Base-by-base conservation (phyloP, 2,888 invertebrate species). In the Molanna angustata region DNA sequence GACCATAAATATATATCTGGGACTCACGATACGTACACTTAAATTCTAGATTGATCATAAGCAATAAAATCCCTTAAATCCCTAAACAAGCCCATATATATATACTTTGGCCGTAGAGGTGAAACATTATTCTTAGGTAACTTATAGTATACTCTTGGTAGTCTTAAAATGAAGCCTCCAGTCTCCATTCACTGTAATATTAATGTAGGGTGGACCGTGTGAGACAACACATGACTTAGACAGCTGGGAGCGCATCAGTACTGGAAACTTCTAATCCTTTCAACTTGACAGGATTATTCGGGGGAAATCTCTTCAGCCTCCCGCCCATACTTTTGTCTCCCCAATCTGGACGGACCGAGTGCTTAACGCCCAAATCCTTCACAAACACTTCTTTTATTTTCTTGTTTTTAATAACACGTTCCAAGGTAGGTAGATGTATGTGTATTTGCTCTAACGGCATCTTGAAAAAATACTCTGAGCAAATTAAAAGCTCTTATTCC, bases 401-500 rank as follows among this genome's bases (percentile, higher is more conserved):
- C 20, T 37, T 47, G 47, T 22, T 32, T 52, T 46, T 46, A 52
- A 37, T 52, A 52, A 52, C 21, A 32, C 52, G 31, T 46, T 2
- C 3, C 32, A 18, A n/a, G n/a, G n/a, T n/a, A n/a, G n/a, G n/a
- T n/a, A n/a, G n/a, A n/a, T n/a, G n/a, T n/a, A n/a, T n/a, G 39
- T 21, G 31, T 54, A 57, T 57, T 57, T 57, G 57, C 57, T 57
- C 45, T 49, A 52, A 47, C 47, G 57, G 52, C 40, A 49, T 35
- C 55, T 55, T 55, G 46, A 49, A 58, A 54, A 55, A 58, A 58
- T 55, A 53, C 44, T 52, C 47, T 54, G 58, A 56, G 56, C 49
- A 58, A 58, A 58, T 58, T 58, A 58, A 55, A 58, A 58, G 53
- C 58, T 51, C 58, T 58, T 43, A 58, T 55, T 55, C 49, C 47